Evolutionary conservation across 2,888 invertebrate genomes (phyloP), one percentile per base, ranked within the genome.

Genomic region (Drosophila birchii): DNA sequence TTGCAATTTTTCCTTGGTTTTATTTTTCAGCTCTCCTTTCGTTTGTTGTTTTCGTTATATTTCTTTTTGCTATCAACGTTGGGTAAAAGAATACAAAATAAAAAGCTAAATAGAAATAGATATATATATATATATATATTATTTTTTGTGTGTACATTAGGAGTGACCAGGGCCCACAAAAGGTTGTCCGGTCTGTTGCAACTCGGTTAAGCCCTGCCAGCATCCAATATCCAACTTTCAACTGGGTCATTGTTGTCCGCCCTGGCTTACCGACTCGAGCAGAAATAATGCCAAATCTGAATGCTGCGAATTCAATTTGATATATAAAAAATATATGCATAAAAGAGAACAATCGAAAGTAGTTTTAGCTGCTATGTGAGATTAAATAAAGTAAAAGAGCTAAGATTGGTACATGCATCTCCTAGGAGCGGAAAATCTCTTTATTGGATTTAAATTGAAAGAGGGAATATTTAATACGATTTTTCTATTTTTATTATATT

Each of bases 1-100:
- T 86, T 88, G 88, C 88, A 83, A 80, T 86, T 86, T 79, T 66
- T 64, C 61, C 64, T 72, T 74, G 67, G 32, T 87, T 87, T 88
- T 80, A 76, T 82, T 84, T 78, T 64, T 71, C 57, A 70, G 57
- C 41, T 57, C 70, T 49, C 47, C 39, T 56, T 58, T 80, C 43
- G 64, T 78, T 84, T 74, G 78, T 84, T 78, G 83, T 81, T 82
- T 76, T 56, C 75, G 26, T 58, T 51, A 44, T 55, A 43, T 56
- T 72, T 56, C n/a, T 56, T 61, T 53, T 32, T 36, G 59, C 81
- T 88, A 88, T 83, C 86, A 88, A 64, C 71, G 70, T 57, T 64
- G 61, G 36, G 16, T 53, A 70, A 75, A 66, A 75, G 53, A 73
- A 59, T 61, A 68, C 58, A 75, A 45, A 78, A 57, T 61, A 69